A percentile compares a stretch with the other conserved stretches of the same genome.
Conservation (phyloP, 2,113 vertebrate species). For the Dipodomys merriami region DNA sequence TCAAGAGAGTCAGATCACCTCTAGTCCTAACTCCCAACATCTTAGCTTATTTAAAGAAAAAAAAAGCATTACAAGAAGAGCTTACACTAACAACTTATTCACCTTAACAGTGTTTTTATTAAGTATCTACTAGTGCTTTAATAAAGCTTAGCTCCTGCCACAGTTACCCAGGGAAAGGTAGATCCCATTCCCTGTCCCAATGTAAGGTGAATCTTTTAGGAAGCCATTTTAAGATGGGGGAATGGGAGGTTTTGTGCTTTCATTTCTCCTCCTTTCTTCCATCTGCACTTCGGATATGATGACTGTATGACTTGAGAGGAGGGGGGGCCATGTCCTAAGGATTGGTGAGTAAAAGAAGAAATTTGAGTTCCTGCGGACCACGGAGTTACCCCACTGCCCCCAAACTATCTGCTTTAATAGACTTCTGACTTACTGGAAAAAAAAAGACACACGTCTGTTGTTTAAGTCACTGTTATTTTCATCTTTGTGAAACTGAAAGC, state of each 20-base stretch:
- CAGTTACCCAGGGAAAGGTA: too few relatives aligned
- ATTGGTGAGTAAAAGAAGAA: neutral
- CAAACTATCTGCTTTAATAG: neutral
- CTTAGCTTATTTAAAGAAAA: too few relatives aligned
- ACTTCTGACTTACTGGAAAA: neutral
- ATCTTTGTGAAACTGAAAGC: constrained; percentile 2
- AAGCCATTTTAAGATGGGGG: neutral
- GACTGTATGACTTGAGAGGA: neutral
- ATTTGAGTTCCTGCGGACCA: neutral
- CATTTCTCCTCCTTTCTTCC: neutral
- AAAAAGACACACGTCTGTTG: neutral
- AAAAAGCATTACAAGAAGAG: too few relatives aligned
- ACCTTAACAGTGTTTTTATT: too few relatives aligned
- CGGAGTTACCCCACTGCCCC: neutral
- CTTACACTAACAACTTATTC: too few relatives aligned
- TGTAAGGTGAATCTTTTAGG: neutral
- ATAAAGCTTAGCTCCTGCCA: too few relatives aligned
- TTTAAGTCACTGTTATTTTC: neutral
- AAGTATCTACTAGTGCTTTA: too few relatives aligned
- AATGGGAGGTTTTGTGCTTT: neutral
- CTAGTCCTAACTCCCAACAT: too few relatives aligned
- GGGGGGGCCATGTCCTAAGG: neutral
- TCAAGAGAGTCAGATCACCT: too few relatives aligned
- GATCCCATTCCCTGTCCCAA: too few relatives aligned
- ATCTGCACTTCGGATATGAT: neutral